Evolutionary conservation across 2,888 invertebrate genomes (phyloP).

Genomic region (Amphipyra berbera): DNA sequence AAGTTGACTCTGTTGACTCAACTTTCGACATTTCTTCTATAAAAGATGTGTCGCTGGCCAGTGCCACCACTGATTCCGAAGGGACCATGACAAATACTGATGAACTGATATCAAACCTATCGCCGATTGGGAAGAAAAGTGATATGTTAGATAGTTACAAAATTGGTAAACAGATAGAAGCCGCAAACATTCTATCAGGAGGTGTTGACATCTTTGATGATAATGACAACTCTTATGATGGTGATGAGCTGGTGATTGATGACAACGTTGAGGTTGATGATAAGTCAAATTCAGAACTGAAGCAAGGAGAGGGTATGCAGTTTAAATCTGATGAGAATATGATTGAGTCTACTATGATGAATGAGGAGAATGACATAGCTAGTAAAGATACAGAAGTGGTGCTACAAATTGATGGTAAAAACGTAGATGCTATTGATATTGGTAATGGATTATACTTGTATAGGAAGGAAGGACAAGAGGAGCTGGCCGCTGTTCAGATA

Average conservation of each 20-base stretch:
- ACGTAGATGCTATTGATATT: conserved; percentile 86
- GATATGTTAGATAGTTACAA: conserved; percentile 80
- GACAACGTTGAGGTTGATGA: conserved; percentile 81
- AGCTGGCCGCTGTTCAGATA: conserved; percentile 85
- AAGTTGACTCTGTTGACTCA: conserved; percentile 83
- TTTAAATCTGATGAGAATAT: conserved; percentile 65
- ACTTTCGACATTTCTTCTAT: conserved; percentile 78
- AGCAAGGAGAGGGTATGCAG: conserved; percentile 61
- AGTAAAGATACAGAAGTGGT: conserved; percentile 84
- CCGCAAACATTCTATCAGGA: conserved; percentile 85
- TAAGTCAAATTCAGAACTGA: conserved; percentile 68
- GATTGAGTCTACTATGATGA: conserved; percentile 64
- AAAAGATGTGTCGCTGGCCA: conserved; percentile 74
- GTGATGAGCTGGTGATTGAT: conserved; percentile 86
- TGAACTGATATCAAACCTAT: conserved; percentile 76
- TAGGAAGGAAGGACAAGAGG: conserved; percentile 81
- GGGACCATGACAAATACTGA: conserved; percentile 68
- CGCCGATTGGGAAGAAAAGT: conserved; percentile 79
- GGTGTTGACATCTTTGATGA: conserved; percentile 88
- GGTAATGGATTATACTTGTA: conserved; percentile 87
- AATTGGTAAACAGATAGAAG: conserved; percentile 85
- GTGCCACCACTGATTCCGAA: conserved; percentile 67
- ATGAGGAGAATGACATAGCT: conserved; percentile 67
- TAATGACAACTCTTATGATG: conserved; percentile 88
- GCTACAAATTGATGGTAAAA: conserved; percentile 85